Conservation (phyloP, 2,797 vertebrate genomes). For the Centroberyx gerrardi region DNA sequence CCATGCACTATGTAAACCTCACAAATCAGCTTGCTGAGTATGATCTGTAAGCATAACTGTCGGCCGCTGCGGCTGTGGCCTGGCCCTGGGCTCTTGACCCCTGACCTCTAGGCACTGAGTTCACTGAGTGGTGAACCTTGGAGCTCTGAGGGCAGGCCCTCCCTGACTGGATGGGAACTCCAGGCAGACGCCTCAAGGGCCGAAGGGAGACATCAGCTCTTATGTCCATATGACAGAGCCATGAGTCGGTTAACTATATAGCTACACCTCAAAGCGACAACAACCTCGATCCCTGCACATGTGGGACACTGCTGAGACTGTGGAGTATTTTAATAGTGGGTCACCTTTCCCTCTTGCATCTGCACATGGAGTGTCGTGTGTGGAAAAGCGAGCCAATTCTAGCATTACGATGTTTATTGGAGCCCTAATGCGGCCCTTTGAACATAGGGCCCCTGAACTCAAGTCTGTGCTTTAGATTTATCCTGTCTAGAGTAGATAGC, state of each 20-base stretch:
- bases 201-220: conserved; percentile 39
- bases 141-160: conserved; percentile 58
- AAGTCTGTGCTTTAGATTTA: conserved; percentile 35
- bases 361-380: neutral
- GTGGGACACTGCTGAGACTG: conserved; percentile 22
- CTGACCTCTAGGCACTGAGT: conserved; percentile 62
- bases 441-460: conserved; percentile 8
- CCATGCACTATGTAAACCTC: conserved; percentile 73
- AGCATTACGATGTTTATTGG: conserved; percentile 25
- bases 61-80: conserved; percentile 58
- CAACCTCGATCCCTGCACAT: conserved; percentile 16
- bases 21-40: conserved; percentile 75
- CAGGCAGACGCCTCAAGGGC: conserved; percentile 57
- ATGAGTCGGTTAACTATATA: conserved; percentile 36
- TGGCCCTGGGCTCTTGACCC: conserved; percentile 73
- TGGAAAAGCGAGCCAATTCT: conserved; percentile 7
- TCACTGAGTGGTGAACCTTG: conserved; percentile 75
- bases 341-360: neutral
- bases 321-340: neutral
- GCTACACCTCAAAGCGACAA: neutral
- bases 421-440: conserved; percentile 1
- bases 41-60: conserved; percentile 76
- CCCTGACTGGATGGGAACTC: conserved; percentile 49
- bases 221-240: conserved; percentile 27
- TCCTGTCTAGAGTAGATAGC: conserved; percentile 25